Evolutionary conservation across 64 coral and sea anemone species (phyloP).

Genomic region (Porites australiensis): DNA sequence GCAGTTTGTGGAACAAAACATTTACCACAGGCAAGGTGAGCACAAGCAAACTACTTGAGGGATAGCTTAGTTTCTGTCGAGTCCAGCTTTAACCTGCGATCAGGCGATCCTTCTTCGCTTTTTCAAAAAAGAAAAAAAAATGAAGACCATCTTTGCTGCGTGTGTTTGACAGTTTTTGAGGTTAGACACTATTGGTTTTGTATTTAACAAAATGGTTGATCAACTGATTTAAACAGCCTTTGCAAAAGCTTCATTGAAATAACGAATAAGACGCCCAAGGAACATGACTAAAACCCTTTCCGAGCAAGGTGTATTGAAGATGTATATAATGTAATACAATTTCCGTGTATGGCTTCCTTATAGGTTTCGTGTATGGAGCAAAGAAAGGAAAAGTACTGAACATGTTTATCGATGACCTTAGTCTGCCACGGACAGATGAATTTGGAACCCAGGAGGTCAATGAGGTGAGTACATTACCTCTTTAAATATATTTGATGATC

Average conservation of each 20-base stretch:
- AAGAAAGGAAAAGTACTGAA: conserved; percentile 91
- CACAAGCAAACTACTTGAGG: no score
- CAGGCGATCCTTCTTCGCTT: neutral
- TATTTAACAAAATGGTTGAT: no score
- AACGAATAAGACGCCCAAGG: no score
- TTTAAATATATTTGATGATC: neutral
- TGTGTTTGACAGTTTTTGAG: no score
- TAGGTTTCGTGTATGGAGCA: conserved; percentile 97
- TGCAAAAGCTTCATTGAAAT: no score
- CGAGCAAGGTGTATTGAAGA: neutral
- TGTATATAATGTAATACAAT: neutral
- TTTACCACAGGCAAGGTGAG: conserved; percentile 96
- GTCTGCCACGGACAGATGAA: conserved; percentile 77
- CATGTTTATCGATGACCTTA: conserved; percentile 97
- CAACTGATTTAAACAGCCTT: no score
- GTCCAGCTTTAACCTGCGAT: no score
- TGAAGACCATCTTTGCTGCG: no score
- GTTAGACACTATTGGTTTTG: no score
- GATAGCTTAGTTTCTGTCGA: no score
- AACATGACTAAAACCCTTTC: no score
- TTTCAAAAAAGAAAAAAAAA: no score
- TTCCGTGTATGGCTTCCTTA: neutral
- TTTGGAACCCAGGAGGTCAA: conserved; percentile 92
- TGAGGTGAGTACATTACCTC: conserved; percentile 51
- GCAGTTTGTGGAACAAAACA: conserved; percentile 88